Evolutionary conservation across 2,113 vertebrate species (phyloP).

Genomic region (western clawed frog (Xenopus tropicalis)): UCB_Xtro_10.0 CM004452.2:45081501-45082000

Average conservation of each 20-base stretch:
- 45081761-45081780: background rate
- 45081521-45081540: slow-evolving; percentile 25
- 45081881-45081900: slow-evolving; percentile 23
- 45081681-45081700: slow-evolving; percentile 30
- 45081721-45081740: slow-evolving; percentile 5
- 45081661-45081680: slow-evolving; percentile 28
- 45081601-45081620: slow-evolving; percentile 32
- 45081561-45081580: slow-evolving; percentile 41
- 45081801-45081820: background rate
- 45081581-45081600: slow-evolving; percentile 17
- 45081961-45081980: slow-evolving; percentile 11
- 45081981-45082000: background rate
- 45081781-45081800: background rate
- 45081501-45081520: slow-evolving; percentile 13
- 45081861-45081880: slow-evolving; percentile 32
- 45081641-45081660: slow-evolving; percentile 43
- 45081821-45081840: slow-evolving; percentile 11
- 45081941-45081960: slow-evolving; percentile 12
- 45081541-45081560: slow-evolving; percentile 20
- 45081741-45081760: slow-evolving; percentile 8
- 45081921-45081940: slow-evolving; percentile 22
- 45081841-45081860: slow-evolving; percentile 32
- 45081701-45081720: slow-evolving; percentile 33
- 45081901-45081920: slow-evolving; percentile 31
- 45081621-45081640: slow-evolving; percentile 39